A percentile compares a stretch with the other conserved stretches of the same genome.
These are phyloP conservation scores for Mesorhabditis sp. DNA, from an alignment of 2,888 invertebrate genomes.

Conservation along the genomic window DNA sequence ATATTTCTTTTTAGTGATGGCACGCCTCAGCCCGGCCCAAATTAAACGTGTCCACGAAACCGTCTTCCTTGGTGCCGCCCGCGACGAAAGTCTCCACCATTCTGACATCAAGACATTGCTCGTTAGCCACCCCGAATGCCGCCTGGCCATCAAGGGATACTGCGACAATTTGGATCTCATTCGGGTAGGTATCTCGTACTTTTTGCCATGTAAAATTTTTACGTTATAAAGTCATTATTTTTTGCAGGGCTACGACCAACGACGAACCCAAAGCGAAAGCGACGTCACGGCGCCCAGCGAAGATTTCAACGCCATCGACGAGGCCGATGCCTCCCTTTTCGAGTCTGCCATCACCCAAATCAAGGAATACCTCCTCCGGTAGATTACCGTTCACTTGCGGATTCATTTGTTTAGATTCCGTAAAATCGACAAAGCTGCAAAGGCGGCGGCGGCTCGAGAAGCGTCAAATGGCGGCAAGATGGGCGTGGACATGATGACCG, in stretches of 20 bases:
- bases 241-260: neutral
- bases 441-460: neutral
- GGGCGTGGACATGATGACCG: slow-evolving; percentile 87
- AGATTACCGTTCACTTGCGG: neutral
- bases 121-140: too few species aligned
- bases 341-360: neutral
- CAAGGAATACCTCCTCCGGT: neutral
- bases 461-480: slow-evolving; percentile 59
- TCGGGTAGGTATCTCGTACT: too few species aligned
- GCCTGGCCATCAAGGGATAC: too few species aligned
- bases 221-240: too few species aligned
- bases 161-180: too few species aligned
- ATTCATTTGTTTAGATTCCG: neutral
- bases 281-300: slow-evolving; percentile 11
- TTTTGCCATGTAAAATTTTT: too few species aligned
- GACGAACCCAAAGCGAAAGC: slow-evolving; percentile 24
- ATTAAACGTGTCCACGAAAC: too few species aligned
- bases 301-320: slow-evolving; percentile 6
- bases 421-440: neutral
- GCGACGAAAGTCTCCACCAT: too few species aligned
- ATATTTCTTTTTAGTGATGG: too few species aligned
- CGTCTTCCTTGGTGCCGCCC: too few species aligned
- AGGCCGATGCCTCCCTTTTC: neutral
- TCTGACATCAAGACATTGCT: too few species aligned
- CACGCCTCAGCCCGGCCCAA: too few species aligned